Evolutionary conservation across 2,888 invertebrate species (phyloP).

Genomic region (Platycheirus rosarum): DNA sequence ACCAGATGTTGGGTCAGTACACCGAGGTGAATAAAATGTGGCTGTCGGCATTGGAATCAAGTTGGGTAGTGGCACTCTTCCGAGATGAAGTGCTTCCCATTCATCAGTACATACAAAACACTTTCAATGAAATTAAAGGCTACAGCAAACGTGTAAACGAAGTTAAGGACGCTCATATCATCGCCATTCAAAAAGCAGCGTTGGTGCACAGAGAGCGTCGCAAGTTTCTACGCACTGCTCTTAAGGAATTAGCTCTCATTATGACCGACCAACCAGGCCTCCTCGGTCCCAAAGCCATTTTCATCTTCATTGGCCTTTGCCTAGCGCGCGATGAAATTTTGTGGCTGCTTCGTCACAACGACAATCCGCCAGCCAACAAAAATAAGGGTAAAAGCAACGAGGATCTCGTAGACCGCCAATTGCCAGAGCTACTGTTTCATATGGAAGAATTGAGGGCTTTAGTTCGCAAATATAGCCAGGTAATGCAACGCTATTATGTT

Average conservation of each 20-base stretch:
- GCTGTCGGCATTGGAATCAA: slow-evolving; percentile 94
- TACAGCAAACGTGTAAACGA: slow-evolving; percentile 96
- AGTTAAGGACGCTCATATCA: slow-evolving; percentile 96
- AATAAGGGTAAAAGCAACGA: slow-evolving; percentile 92
- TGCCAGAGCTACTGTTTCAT: slow-evolving; percentile 98
- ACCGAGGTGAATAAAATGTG: slow-evolving; percentile 94
- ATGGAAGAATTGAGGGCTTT: slow-evolving; percentile 98
- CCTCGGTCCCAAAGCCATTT: slow-evolving; percentile 97
- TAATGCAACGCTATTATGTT: slow-evolving; percentile 98
- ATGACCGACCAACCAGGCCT: slow-evolving; percentile 98
- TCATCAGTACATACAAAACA: slow-evolving; percentile 95
- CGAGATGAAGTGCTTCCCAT: slow-evolving; percentile 98
- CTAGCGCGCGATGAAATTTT: slow-evolving; percentile 98
- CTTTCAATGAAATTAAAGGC: slow-evolving; percentile 97
- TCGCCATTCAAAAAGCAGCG: slow-evolving; percentile 95
- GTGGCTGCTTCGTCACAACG: slow-evolving; percentile 97
- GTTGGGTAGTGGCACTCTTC: slow-evolving; percentile 97
- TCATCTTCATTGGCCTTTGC: slow-evolving; percentile 97
- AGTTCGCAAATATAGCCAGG: slow-evolving; percentile 97
- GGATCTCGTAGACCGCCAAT: slow-evolving; percentile 96
- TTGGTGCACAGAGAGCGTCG: slow-evolving; percentile 96
- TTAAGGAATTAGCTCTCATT: slow-evolving; percentile 97
- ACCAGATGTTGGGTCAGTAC: slow-evolving; percentile 91
- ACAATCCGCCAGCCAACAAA: slow-evolving; percentile 95
- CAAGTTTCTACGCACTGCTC: slow-evolving; percentile 96